These are phyloP conservation scores for Chironomus tentans DNA, from an alignment of 2,888 invertebrate species.

Conservation along the genomic window DNA sequence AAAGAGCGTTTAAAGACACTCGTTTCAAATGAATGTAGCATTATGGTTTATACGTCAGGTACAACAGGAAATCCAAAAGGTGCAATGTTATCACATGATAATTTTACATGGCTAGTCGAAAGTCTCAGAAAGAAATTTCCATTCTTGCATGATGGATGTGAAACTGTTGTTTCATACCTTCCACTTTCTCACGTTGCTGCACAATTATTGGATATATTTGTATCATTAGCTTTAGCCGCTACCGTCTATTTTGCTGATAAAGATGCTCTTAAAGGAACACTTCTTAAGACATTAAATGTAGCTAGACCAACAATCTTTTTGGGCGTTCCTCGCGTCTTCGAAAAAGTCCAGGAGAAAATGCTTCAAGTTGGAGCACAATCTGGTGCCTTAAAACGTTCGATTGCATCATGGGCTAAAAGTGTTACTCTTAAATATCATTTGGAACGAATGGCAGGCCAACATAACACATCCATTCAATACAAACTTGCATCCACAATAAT, in stretches of 20 bases:
- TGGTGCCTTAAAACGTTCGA: constrained; percentile 60
- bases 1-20: constrained; percentile 58
- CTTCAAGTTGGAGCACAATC: constrained; percentile 60
- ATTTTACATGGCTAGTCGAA: constrained; percentile 61
- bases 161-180: constrained; percentile 66
- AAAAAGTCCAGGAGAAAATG: constrained; percentile 86
- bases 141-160: constrained; percentile 43
- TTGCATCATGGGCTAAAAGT: constrained; percentile 64
- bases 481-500: constrained; percentile 67
- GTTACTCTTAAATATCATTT: constrained; percentile 55
- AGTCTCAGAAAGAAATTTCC: constrained; percentile 30
- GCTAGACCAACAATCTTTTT: constrained; percentile 77
- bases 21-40: constrained; percentile 74
- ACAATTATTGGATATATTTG: constrained; percentile 72
- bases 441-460: constrained; percentile 49
- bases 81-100: constrained; percentile 89
- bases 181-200: constrained; percentile 89
- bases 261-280: constrained; percentile 75
- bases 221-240: constrained; percentile 52
- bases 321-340: constrained; percentile 87
- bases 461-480: constrained; percentile 57
- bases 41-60: constrained; percentile 78
- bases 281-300: constrained; percentile 64
- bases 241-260: constrained; percentile 79
- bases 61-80: constrained; percentile 85